A percentile compares a stretch with the other conserved stretches of the same genome.
Evolutionary conservation across 2,888 invertebrate species (phyloP).

Genomic region (Cephus pulcher): DNA sequence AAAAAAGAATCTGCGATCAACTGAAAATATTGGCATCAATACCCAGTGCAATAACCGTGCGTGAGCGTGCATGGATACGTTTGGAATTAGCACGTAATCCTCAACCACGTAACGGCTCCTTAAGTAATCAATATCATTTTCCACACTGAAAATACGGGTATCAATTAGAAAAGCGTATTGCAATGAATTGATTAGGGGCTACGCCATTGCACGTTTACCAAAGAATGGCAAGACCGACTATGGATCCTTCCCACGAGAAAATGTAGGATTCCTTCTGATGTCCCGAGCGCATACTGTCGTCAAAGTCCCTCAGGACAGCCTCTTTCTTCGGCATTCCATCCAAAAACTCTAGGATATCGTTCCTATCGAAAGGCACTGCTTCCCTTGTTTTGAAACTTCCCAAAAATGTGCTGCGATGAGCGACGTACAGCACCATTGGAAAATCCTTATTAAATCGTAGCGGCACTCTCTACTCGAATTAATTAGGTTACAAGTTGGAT

Average conservation of each 20-base stretch:
- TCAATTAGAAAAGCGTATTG: not conserved
- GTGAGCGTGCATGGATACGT: slow-evolving; percentile 54
- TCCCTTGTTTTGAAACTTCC: slow-evolving; percentile 38
- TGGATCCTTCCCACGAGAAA: slow-evolving; percentile 64
- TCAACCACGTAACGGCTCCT: slow-evolving; percentile 63
- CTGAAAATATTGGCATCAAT: slow-evolving; percentile 72
- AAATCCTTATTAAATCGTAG: slow-evolving; percentile 59
- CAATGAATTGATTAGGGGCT: not conserved
- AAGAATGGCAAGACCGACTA: slow-evolving; percentile 68
- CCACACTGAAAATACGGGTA: slow-evolving; percentile 45
- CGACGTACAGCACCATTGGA: slow-evolving; percentile 65
- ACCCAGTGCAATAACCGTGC: slow-evolving; percentile 67
- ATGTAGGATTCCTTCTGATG: slow-evolving; percentile 54
- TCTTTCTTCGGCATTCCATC: slow-evolving; percentile 34
- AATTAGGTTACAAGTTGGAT: not conserved
- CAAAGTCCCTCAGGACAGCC: slow-evolving; percentile 39
- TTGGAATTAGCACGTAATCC: slow-evolving; percentile 53
- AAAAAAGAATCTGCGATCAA: slow-evolving; percentile 71
- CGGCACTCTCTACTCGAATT: slow-evolving; percentile 50
- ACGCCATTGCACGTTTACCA: slow-evolving; percentile 59
- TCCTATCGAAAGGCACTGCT: slow-evolving; percentile 40
- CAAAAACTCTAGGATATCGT: slow-evolving; percentile 39
- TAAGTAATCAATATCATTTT: slow-evolving; percentile 57
- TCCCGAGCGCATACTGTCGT: slow-evolving; percentile 46
- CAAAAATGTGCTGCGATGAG: slow-evolving; percentile 62